These are phyloP conservation scores for Cerastis rubricosa DNA, from an alignment of 2,888 invertebrate genomes.

Conservation along the genomic window DNA sequence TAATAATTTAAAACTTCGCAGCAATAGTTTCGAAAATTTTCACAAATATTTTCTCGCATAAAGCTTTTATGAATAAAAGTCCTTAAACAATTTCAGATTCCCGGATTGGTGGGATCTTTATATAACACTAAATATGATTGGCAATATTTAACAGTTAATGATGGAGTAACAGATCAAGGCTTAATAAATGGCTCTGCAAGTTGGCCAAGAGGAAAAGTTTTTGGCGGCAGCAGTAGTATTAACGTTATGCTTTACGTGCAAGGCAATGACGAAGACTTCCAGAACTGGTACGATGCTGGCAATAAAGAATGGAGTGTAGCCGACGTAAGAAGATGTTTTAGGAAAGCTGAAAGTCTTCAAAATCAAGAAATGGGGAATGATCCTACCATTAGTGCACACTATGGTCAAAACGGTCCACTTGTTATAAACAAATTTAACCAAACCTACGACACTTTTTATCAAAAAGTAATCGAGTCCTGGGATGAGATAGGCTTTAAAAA, in stretches of 20 bases:
- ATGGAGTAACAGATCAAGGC: slow-evolving; percentile 93
- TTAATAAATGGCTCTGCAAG: slow-evolving; percentile 74
- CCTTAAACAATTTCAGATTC: slow-evolving; percentile 66
- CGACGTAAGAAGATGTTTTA: slow-evolving; percentile 84
- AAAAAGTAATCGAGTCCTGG: slow-evolving; percentile 78
- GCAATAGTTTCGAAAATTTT: neutral
- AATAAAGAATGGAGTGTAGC: slow-evolving; percentile 90
- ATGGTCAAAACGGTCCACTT: slow-evolving; percentile 85
- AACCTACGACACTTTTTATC: slow-evolving; percentile 76
- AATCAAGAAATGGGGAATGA: slow-evolving; percentile 69
- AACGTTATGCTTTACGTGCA: slow-evolving; percentile 91
- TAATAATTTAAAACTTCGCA: neutral
- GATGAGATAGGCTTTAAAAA: slow-evolving; percentile 82
- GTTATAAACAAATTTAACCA: slow-evolving; percentile 83
- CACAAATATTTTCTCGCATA: neutral
- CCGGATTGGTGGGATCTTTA: slow-evolving; percentile 61
- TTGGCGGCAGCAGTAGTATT: slow-evolving; percentile 90
- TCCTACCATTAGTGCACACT: slow-evolving; percentile 67
- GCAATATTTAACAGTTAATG: slow-evolving; percentile 95
- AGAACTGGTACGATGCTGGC: slow-evolving; percentile 88
- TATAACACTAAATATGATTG: slow-evolving; percentile 92
- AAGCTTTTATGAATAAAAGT: neutral
- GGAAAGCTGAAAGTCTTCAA: slow-evolving; percentile 87
- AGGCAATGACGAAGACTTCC: slow-evolving; percentile 87
- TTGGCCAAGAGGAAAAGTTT: slow-evolving; percentile 92